Evolutionary conservation across 2,797 vertebrate species (phyloP).

Genomic region (Paedocypris micromegethes): DNA sequence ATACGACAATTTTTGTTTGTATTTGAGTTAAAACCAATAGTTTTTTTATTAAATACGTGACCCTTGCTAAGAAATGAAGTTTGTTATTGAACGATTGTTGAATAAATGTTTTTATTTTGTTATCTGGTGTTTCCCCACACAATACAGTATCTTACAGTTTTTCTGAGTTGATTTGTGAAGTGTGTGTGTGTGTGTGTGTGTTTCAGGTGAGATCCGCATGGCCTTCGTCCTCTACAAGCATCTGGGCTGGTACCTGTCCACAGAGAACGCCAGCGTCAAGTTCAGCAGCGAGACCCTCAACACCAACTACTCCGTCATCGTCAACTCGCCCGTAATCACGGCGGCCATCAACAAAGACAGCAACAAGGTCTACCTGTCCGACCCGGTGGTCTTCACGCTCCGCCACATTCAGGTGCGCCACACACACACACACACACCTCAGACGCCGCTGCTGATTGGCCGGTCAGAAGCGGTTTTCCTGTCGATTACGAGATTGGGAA

Average conservation of each 20-base stretch:
- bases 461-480: too few species aligned
- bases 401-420: slow-evolving; percentile 86
- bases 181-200: not conserved
- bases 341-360: slow-evolving; percentile 98
- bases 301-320: slow-evolving; percentile 93
- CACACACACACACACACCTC: not conserved
- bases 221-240: slow-evolving; percentile 96
- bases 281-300: slow-evolving; percentile 86
- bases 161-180: too few species aligned
- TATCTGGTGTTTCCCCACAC: too few species aligned
- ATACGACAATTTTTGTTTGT: too few species aligned
- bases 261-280: slow-evolving; percentile 96
- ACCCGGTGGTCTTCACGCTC: slow-evolving; percentile 93
- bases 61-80: too few species aligned
- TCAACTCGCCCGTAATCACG: slow-evolving; percentile 94
- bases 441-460: too few species aligned
- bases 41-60: too few species aligned
- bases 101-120: too few species aligned
- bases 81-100: too few species aligned
- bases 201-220: slow-evolving; percentile 91
- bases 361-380: slow-evolving; percentile 94
- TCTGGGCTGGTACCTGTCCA: slow-evolving; percentile 89
- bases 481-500: too few species aligned
- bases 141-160: too few species aligned
- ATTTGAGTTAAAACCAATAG: too few species aligned